Evolutionary conservation across 1,140 invertebrate species (phyloP).

Genomic region (Nephila pilipes): DNA sequence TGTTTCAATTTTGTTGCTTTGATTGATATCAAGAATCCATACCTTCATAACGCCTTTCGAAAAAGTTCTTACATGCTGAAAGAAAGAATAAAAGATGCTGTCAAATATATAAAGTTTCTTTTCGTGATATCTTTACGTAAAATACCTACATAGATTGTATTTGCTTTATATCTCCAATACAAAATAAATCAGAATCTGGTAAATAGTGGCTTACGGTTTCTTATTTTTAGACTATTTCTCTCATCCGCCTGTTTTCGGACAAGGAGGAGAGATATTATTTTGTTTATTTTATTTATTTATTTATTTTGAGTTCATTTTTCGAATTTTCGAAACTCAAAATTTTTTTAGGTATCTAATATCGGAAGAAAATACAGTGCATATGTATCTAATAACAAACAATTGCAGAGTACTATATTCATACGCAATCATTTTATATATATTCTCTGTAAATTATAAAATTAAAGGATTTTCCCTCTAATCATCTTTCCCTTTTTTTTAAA

Average conservation of each 20-base stretch:
- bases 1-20: not conserved
- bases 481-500: no score
- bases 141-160: not conserved
- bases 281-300: not conserved
- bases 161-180: not conserved
- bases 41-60: not conserved
- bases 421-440: no score
- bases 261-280: not conserved
- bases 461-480: no score
- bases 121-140: not conserved
- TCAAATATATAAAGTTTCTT: conserved; percentile 5
- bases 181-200: not conserved
- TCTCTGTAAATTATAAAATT: no score
- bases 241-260: not conserved
- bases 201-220: not conserved
- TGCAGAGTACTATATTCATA: no score
- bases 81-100: not conserved
- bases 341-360: no score
- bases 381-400: no score
- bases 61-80: not conserved
- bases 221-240: not conserved
- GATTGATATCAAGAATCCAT: not conserved
- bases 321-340: no score
- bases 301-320: not conserved
- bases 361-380: no score